Evolutionary conservation across 2,797 vertebrate genomes (phyloP).

Genomic region (Agapornis canus): DNA sequence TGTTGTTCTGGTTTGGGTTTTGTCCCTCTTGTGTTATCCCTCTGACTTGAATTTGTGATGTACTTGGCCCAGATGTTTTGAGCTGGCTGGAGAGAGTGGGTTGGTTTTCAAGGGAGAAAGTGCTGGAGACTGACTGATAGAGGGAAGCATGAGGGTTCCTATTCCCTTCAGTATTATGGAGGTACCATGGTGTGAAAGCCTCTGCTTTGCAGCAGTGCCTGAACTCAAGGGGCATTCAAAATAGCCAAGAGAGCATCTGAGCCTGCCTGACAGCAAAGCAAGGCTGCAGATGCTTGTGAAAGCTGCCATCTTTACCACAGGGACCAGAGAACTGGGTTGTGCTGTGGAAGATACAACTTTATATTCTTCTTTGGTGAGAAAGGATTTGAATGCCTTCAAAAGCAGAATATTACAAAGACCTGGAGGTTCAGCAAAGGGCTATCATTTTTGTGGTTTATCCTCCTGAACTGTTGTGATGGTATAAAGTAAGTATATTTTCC

Average conservation of each 20-base stretch:
- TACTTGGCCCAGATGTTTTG: not conserved
- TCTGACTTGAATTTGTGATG: not conserved
- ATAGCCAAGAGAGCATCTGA: not conserved
- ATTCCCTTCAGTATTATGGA: not conserved
- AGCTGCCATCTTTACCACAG: not conserved
- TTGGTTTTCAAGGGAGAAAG: not conserved
- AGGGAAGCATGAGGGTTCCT: not conserved
- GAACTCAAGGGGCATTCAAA: not conserved
- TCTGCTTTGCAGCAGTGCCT: not conserved
- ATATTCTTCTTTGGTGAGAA: not conserved
- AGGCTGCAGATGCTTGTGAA: not conserved
- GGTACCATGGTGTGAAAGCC: not conserved
- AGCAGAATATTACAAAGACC: not conserved
- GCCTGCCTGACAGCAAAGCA: not conserved
- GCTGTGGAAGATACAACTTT: not conserved
- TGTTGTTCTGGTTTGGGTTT: not conserved
- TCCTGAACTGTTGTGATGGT: not conserved
- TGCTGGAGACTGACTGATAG: not conserved
- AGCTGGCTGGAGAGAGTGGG: not conserved
- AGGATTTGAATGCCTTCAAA: not conserved
- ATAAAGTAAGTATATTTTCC: not conserved
- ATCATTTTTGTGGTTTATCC: not conserved
- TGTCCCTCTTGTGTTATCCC: not conserved
- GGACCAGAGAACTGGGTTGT: not conserved
- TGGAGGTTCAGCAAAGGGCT: not conserved